A percentile compares a stretch with the other conserved stretches of the same genome.
These are phyloP conservation scores for Crepidodera aurea DNA, from an alignment of 2,888 invertebrate genomes.

Conservation along the genomic window DNA sequence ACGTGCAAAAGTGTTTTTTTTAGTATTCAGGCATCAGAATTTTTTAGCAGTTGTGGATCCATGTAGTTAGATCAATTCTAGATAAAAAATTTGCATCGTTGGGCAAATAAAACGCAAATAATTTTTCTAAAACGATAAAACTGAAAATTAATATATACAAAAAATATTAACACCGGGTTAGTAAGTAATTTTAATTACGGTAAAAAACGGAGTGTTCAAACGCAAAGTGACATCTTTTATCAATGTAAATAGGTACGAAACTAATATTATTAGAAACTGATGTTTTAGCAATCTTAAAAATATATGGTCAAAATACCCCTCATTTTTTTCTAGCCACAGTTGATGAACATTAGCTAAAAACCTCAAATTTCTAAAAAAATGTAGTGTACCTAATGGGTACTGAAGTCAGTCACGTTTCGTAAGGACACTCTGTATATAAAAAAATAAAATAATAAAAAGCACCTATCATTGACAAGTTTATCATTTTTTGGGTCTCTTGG, in stretches of 20 bases:
- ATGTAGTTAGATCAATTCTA: constrained; percentile 1
- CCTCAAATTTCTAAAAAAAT: too few species aligned
- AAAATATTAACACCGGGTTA: background rate
- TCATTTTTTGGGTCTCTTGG: constrained; percentile 88
- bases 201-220: background rate
- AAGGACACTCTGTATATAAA: constrained; percentile 6
- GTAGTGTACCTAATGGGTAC: too few species aligned
- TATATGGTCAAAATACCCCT: too few species aligned
- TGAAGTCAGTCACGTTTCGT: too few species aligned
- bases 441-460: too few species aligned
- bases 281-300: too few species aligned
- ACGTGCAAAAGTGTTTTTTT: constrained; percentile 34
- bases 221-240: background rate
- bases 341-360: too few species aligned
- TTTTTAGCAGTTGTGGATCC: constrained; percentile 9
- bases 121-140: constrained; percentile 6
- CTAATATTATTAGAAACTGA: too few species aligned
- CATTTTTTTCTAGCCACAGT: too few species aligned
- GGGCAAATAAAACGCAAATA: background rate
- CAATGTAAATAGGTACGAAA: too few species aligned
- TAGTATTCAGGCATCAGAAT: constrained; percentile 42
- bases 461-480: constrained; percentile 95
- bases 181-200: background rate
- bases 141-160: background rate
- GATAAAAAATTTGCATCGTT: constrained; percentile 2